Conservation (phyloP, 2,888 invertebrate species). For the Eupithecia vulgata region DNA sequence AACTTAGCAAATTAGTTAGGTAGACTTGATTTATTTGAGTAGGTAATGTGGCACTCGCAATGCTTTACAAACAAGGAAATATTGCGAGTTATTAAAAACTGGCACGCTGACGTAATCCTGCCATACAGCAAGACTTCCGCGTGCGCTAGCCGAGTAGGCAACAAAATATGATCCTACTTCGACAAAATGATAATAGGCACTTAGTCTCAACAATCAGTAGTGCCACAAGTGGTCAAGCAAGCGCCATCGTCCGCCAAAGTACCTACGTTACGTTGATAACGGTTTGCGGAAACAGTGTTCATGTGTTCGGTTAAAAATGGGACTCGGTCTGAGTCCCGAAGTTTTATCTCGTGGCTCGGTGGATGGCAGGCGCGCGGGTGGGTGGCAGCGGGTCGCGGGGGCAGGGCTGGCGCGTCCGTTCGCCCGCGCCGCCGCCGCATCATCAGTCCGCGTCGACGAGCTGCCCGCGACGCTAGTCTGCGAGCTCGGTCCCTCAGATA, state of each 20-base stretch:
- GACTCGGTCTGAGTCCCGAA: conserved; percentile 78
- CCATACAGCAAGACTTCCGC: conserved; percentile 75
- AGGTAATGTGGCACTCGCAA: conserved; percentile 55
- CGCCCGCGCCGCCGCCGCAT: conserved; percentile 79
- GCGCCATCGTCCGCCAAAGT: conserved; percentile 53
- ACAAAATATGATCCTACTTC: conserved; percentile 52
- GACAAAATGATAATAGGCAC: conserved; percentile 18
- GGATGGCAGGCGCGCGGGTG: conserved; percentile 51
- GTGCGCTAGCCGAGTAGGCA: conserved; percentile 69
- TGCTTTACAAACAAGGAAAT: conserved; percentile 77
- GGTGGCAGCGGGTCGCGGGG: conserved; percentile 53
- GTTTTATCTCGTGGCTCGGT: conserved; percentile 78
- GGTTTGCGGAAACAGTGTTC: conserved; percentile 74
- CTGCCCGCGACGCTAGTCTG: conserved; percentile 79
- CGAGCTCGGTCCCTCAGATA: conserved; percentile 82
- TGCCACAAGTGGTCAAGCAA: conserved; percentile 49
- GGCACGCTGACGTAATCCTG: conserved; percentile 79
- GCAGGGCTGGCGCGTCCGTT: conserved; percentile 72
- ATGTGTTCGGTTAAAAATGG: conserved; percentile 74
- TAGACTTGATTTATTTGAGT: conserved; percentile 48
- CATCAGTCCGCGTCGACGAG: conserved; percentile 82
- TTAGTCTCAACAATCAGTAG: conserved; percentile 37
- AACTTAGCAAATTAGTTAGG: conserved; percentile 45
- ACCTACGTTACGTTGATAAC: conserved; percentile 57
- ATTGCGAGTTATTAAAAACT: conserved; percentile 80